A percentile compares a stretch with the other conserved stretches of the same genome.
Evolutionary conservation across 2,113 vertebrate genomes (phyloP).

Genomic region (Boulengeromyrus knoepffleri): DNA sequence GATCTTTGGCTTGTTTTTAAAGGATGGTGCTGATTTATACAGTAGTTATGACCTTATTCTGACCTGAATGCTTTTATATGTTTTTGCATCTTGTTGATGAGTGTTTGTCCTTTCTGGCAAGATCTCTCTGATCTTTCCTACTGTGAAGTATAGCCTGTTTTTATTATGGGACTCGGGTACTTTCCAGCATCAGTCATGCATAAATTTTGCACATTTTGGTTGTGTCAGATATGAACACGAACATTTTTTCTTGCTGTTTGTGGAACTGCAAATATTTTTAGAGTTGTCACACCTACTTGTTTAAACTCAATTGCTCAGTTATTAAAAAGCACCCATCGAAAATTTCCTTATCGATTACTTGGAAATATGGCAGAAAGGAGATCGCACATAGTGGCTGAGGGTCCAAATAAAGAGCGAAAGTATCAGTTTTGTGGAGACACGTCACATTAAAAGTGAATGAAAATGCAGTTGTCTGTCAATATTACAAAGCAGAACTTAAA

Average conservation of each 20-base stretch:
- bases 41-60: not conserved
- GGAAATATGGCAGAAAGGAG: not conserved
- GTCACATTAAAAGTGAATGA: not conserved
- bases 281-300: not conserved
- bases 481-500: not conserved
- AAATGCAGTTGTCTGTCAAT: not conserved
- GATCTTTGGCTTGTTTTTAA: not conserved
- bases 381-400: not conserved
- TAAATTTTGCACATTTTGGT: not conserved
- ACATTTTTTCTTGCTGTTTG: not conserved
- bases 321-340: not conserved
- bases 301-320: not conserved
- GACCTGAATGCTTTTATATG: not conserved
- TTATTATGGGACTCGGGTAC: not conserved
- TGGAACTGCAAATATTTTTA: not conserved
- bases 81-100: not conserved
- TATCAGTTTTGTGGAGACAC: not conserved
- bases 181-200: not conserved
- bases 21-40: not conserved
- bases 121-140: not conserved
- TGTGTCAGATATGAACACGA: not conserved
- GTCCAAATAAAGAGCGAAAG: not conserved
- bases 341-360: not conserved
- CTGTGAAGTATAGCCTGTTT: not conserved
- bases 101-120: not conserved